Conservation (phyloP, 2,888 invertebrate species). For the Zaprionus bogoriensis region DNA sequence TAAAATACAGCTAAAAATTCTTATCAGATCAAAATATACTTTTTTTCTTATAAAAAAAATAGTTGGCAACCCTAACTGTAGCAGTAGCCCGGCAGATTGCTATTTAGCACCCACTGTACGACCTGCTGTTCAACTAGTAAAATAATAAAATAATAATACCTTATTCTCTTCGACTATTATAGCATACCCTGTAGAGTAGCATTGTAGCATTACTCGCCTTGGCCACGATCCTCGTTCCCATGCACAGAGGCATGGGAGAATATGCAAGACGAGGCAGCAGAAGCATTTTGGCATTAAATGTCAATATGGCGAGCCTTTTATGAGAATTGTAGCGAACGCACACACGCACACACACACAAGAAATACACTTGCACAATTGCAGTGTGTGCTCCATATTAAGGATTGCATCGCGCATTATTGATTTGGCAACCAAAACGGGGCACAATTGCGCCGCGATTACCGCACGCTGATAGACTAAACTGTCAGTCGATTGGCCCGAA, state of each 20-base stretch:
- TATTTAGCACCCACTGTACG: constrained; percentile 16
- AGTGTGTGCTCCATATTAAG: constrained; percentile 71
- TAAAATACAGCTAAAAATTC: too few relatives aligned
- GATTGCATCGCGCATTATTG: constrained; percentile 59
- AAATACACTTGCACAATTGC: constrained; percentile 33
- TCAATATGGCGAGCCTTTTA: constrained; percentile 65
- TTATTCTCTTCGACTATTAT: too few relatives aligned
- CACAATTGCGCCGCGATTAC: constrained; percentile 67
- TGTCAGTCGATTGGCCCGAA: constrained; percentile 66
- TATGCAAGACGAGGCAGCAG: too few relatives aligned
- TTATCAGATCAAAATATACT: too few relatives aligned
- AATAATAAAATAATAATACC: too few relatives aligned
- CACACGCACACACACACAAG: neutral
- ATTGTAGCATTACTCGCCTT: too few relatives aligned
- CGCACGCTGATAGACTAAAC: constrained; percentile 65
- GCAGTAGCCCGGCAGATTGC: too few relatives aligned
- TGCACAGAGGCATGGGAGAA: too few relatives aligned
- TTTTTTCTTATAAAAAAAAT: too few relatives aligned
- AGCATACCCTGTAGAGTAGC: too few relatives aligned
- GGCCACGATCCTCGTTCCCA: constrained; percentile 33
- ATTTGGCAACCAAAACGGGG: constrained; percentile 65
- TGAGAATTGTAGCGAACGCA: constrained; percentile 70
- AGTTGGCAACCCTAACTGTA: too few relatives aligned
- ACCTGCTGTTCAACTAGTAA: neutral
- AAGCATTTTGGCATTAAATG: constrained; percentile 62